Base-by-base conservation (phyloP, 2,797 vertebrate species). In the Podargus strigoides region DNA sequence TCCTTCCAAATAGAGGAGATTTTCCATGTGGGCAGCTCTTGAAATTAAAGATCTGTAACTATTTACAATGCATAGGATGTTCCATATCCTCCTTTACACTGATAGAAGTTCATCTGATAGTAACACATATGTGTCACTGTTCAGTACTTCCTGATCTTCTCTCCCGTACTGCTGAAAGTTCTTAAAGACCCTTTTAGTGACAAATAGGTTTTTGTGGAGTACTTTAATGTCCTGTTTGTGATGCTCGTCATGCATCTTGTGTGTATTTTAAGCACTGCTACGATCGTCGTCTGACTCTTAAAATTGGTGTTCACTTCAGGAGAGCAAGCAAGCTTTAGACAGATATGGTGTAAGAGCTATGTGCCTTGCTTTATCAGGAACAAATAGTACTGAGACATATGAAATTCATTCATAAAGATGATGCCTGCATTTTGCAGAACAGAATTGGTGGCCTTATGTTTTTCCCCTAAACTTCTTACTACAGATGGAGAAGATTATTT, bases 401-500 rank as follows among this genome's bases (percentile, higher is more conserved):
- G 80, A 85, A 90, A 86, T 89, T 75, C 20, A 58, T 95, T 93
- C 68, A 52, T 85, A 70, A 85, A 79, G 74, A 52, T 56, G 75
- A 23, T 60, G 37, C 30, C 59, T 82, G 74, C 52, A 39, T 91
- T 93, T 81, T 79, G 37, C 80, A 59, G 93, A 84, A 85, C 13
- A 59, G 70, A 90, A 77, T 39, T 85, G 59, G 83, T 79, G 63
- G 55, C 81, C 77, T 74, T 85, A 49, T 80, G 60, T 41, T 89
- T 89, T 70, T 42, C 64, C 64, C 55, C 70, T 84, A 36, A 67
- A 70, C 64, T 85, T 87, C 27, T 27, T 70, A 21, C 60, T 93
- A 49, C 84, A 94, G 90, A 90, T 94, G 93, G 86, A 85, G 84
- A 58, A 59, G 66, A 70, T 97, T 90, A 93, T 95, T 94, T 93